Evolutionary conservation across 2,888 invertebrate species (phyloP).

Genomic region (Epicampocera succincta): DNA sequence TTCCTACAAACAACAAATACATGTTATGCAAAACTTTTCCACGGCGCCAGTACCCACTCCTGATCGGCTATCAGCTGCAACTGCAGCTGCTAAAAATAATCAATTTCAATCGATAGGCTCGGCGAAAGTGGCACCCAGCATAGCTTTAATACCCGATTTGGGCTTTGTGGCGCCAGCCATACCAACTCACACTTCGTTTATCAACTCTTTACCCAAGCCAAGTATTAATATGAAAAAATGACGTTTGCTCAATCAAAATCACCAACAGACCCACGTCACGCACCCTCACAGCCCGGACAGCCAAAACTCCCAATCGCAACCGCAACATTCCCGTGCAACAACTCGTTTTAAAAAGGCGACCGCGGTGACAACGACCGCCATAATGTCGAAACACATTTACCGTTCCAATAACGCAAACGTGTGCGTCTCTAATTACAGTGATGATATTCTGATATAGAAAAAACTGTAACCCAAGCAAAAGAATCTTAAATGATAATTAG

Average conservation of each 20-base stretch:
- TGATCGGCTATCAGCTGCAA: constrained; percentile 55
- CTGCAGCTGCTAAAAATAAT: constrained; percentile 56
- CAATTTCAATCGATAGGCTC: constrained; percentile 76
- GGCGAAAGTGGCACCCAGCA: constrained; percentile 81
- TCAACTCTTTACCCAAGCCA: constrained; percentile 78
- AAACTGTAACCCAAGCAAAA: constrained; percentile 42
- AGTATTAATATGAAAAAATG: constrained; percentile 80
- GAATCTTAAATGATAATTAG: constrained; percentile 43
- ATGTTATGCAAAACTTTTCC: constrained; percentile 80
- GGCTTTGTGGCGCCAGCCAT: constrained; percentile 83
- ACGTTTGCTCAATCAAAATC: constrained; percentile 80
- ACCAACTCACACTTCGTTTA: constrained; percentile 80
- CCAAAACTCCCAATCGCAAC: constrained; percentile 56
- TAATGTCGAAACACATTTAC: constrained; percentile 60
- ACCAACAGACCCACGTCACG: constrained; percentile 29
- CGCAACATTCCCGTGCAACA: constrained; percentile 60
- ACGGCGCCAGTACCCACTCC: constrained; percentile 74
- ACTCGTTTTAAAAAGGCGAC: constrained; percentile 58
- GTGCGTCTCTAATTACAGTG: constrained; percentile 65
- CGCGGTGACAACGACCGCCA: constrained; percentile 57
- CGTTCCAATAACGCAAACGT: constrained; percentile 66
- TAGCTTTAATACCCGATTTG: constrained; percentile 83
- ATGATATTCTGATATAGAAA: constrained; percentile 68
- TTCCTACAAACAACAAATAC: constrained; percentile 75
- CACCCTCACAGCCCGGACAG: constrained; percentile 26